Conservation (phyloP, 2,113 vertebrate genomes). For the Hippoglossus stenolepis region DNA sequence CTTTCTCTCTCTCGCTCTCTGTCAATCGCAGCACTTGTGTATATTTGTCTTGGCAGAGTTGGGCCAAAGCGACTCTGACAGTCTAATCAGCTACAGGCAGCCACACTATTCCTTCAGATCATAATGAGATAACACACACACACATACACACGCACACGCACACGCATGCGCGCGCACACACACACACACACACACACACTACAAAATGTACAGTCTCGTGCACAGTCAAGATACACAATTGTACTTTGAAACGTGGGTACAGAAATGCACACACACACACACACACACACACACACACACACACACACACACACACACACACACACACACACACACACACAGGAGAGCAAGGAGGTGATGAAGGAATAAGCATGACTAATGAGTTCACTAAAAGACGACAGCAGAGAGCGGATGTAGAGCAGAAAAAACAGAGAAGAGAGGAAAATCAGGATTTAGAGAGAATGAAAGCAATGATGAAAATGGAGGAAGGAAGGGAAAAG, state of each 20-base stretch:
- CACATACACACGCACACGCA: neutral
- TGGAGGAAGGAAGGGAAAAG: neutral
- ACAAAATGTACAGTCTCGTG: no score
- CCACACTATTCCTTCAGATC: conserved; percentile 21
- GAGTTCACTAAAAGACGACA: neutral
- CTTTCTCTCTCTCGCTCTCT: neutral
- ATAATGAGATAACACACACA: conserved; percentile 49
- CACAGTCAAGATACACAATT: no score
- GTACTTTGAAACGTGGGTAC: no score
- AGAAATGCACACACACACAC: conserved; percentile 11
- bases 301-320: conserved; percentile 32
- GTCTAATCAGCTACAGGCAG: conserved; percentile 56
- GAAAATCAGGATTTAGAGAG: no score
- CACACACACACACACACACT: neutral
- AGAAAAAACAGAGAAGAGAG: conserved; percentile 1
- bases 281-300: conserved; percentile 31
- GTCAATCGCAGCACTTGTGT: conserved; percentile 28
- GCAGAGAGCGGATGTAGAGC: conserved; percentile 3
- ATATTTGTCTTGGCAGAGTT: conserved; percentile 67
- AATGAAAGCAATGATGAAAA: neutral
- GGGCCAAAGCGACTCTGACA: conserved; percentile 44
- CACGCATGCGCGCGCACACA: neutral
- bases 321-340: conserved; percentile 30
- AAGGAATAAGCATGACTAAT: conserved; percentile 46
- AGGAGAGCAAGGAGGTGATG: conserved; percentile 20